Base-by-base conservation (phyloP, 2,113 vertebrate species). In the Saguinus imperator region DNA sequence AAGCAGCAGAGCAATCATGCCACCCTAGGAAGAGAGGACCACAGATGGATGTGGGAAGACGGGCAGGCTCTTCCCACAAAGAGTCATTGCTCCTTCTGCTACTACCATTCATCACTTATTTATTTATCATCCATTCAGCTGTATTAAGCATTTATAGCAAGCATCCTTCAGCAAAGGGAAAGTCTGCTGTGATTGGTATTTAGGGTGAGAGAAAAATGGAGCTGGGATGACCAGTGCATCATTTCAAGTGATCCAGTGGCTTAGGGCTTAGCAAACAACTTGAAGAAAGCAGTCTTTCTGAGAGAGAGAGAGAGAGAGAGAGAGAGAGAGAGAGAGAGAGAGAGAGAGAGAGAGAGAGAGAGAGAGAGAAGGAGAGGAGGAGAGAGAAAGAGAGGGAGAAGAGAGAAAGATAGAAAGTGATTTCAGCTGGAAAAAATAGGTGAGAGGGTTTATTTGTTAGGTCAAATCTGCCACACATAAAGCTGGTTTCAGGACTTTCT, bases 1-100 rank as follows among this genome's bases (percentile, higher is more conserved):
- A 92, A 99, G 98, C 97, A 99, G 98, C 97, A 99, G 98, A 81
- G 99, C 99, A 0, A 99, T 99, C 99, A 99, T 99, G 58, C 99
- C 99, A 12, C 99, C 99, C 99, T 99, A 98, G 0, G 55, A 96
- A 97, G 86, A 96, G 72, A 94, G 91, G 1, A 4, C 0, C 1
- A 3, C 29, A 73, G 76, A 0, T 0, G 40, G 85, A 79, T 1
- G 93, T n/a, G 8, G 89, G 16, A 0, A 37, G 32, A 45, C 0
- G 0, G 20, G 32, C 5, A 8, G 37, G 45, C 16, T 35, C 2
- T 0, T 12, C 27, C 85, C 73, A 17, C 37, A 35, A 17, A 61
- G 70, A 55, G 83, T 25, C 10, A 6, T 5, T 0, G 3, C 8
- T 61, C 20, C 68, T 79, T 77, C 48, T 17, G 18, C 40, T 8